phyloP scores from a whole-genome alignment of 2,888 invertebrate species.

The Lutraria lutraria region DNA sequence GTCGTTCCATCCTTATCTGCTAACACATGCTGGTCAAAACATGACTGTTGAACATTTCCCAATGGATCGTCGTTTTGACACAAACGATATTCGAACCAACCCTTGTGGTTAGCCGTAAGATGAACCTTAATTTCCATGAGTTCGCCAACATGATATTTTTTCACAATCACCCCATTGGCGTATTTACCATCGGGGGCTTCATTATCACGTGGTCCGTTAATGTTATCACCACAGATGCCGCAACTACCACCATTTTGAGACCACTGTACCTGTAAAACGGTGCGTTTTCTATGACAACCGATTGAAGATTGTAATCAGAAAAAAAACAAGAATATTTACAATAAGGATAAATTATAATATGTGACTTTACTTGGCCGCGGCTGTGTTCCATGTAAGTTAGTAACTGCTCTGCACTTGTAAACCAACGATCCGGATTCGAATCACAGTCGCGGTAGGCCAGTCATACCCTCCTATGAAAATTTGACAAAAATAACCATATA shows the following conservation, averaged over 20 bases:
- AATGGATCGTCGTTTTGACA: slow-evolving; percentile 52
- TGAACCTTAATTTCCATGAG: slow-evolving; percentile 59
- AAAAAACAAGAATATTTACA: too few relatives aligned
- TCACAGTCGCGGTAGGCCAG: too few relatives aligned
- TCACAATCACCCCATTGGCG: slow-evolving; percentile 65
- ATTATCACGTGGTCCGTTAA: slow-evolving; percentile 44
- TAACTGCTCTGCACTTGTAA: too few relatives aligned
- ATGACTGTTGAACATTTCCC: slow-evolving; percentile 75
- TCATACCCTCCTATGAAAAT: too few relatives aligned
- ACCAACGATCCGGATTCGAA: too few relatives aligned
- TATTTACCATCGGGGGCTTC: slow-evolving; percentile 68
- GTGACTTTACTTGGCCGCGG: too few relatives aligned
- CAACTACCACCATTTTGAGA: slow-evolving; percentile 65
- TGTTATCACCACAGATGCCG: slow-evolving; percentile 71
- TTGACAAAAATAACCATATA: too few relatives aligned
- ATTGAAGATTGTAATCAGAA: too few relatives aligned
- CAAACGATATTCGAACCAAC: slow-evolving; percentile 60
- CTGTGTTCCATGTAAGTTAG: too few relatives aligned
- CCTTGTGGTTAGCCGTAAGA: slow-evolving; percentile 71
- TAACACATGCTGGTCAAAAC: slow-evolving; percentile 76
- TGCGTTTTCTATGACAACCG: background rate
- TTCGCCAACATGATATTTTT: slow-evolving; percentile 51
- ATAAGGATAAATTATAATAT: too few relatives aligned
- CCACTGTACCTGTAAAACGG: slow-evolving; percentile 64
- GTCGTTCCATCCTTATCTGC: slow-evolving; percentile 45